These are phyloP conservation scores for Ambastaia sidthimunki DNA, from an alignment of 2,797 vertebrate species.

Conservation along the genomic window DNA sequence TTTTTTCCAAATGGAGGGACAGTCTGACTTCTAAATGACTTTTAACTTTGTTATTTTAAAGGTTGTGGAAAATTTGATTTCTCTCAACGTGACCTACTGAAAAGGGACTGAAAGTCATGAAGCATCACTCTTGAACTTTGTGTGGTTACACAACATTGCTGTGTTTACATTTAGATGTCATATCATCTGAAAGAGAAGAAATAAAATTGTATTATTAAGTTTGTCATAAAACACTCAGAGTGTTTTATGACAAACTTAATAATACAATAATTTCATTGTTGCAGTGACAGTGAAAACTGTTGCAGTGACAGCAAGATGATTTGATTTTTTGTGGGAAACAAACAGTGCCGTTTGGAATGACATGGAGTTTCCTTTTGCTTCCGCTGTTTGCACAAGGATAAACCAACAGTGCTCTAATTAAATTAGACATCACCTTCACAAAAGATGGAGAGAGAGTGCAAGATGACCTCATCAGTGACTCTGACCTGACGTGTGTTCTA, in stretches of 20 bases:
- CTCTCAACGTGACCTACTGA: neutral
- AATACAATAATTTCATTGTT: no score
- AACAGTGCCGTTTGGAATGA: slow-evolving; percentile 45
- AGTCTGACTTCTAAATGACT: neutral
- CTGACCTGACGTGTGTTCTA: slow-evolving; percentile 1
- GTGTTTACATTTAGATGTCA: slow-evolving; percentile 22
- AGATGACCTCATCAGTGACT: slow-evolving; percentile 23
- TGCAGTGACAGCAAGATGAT: slow-evolving; percentile 2
- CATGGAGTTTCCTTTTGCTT: slow-evolving; percentile 24
- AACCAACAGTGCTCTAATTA: slow-evolving; percentile 54
- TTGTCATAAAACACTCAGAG: slow-evolving; percentile 20
- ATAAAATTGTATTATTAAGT: slow-evolving; percentile 47
- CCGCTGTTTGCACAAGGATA: slow-evolving; percentile 55
- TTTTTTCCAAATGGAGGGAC: neutral
- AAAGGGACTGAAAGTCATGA: neutral
- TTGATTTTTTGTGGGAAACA: slow-evolving; percentile 36
- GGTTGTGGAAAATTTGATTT: neutral
- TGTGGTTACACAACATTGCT: slow-evolving; percentile 32
- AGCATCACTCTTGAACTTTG: neutral
- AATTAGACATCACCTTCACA: slow-evolving; percentile 50
- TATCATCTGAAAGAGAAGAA: slow-evolving; percentile 39
- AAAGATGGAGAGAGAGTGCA: slow-evolving; percentile 4
- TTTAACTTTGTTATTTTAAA: neutral
- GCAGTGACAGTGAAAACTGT: no score
- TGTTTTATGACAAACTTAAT: slow-evolving; percentile 38